Base-by-base conservation (phyloP, 1,140 invertebrate species). In the Ostrea denselamellosa region DNA sequence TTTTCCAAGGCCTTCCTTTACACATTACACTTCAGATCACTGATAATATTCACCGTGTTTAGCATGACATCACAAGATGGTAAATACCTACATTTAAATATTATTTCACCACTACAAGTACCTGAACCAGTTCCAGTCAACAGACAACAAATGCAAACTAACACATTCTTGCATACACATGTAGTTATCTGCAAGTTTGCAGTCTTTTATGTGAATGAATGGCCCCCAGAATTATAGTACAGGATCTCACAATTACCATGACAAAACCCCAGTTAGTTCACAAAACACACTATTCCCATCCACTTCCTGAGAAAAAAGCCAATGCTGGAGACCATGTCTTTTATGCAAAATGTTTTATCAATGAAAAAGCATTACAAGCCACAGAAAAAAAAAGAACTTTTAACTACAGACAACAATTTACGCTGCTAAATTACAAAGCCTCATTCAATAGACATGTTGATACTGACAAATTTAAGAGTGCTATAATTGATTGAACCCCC, bases 281-380 rank as follows among this genome's bases (percentile, higher is more conserved):
- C 28, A 71, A 12, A 22, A 71, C 68, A 71, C 68, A 71, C 3
- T 14, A 77, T 28, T 77, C 68, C 68, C 9, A 77, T 77, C 68
- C 25, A 25, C 28, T 25, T 77, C 68, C 68, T 77, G 68, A 34
- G 68, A 77, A 77, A 77, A 77, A 77, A 77, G 14, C 28, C 68
- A 28, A 77, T 17, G 22, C 34, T 10, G 8, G 68, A 34, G 65
- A 68, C 34, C 22, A 77, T 34, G 28, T 34, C 28, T 77, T 44
- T 77, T 34, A 77, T 77, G 68, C 68, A 77, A 77, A 77, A 25
- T 34, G 68, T 10, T 28, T 77, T 77, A 77, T 77, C 68, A 77
- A 77, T 25, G 68, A 77, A 77, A 77, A 77, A 12, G 68, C 68
- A 77, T 77, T 77, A 77, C 25, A 9, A 22, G 10, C 25, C 68